These are phyloP conservation scores for Poicephalus gulielmi DNA, from an alignment of 2,113 vertebrate species.

Conservation along the genomic window DNA sequence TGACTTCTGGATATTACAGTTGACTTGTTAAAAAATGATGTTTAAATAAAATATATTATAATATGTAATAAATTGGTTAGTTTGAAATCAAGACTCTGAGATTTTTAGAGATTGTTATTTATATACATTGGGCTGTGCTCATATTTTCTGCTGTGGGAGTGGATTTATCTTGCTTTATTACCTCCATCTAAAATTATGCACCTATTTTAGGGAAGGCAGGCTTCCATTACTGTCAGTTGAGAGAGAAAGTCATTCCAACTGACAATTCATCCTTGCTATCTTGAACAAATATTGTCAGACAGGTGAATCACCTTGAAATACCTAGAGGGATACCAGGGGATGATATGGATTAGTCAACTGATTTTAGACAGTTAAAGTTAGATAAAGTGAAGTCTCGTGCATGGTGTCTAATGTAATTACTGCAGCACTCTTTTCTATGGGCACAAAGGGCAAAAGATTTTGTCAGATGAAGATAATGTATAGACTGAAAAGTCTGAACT, in stretches of 20 bases:
- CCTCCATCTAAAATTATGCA: background rate
- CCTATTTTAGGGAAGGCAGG: background rate
- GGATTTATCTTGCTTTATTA: background rate
- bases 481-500: slow-evolving; percentile 23
- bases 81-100: background rate
- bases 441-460: background rate
- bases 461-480: slow-evolving; percentile 22
- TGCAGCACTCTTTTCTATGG: background rate
- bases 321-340: background rate
- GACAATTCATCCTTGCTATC: background rate
- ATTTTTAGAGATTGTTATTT: background rate
- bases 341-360: slow-evolving; percentile 1
- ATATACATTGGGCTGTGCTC: background rate
- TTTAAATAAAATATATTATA: background rate
- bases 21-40: background rate
- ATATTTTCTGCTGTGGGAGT: background rate
- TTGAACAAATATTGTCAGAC: background rate
- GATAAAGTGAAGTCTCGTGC: background rate
- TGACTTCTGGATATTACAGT: background rate
- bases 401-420: background rate
- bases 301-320: background rate
- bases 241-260: background rate
- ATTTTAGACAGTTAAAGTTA: slow-evolving; percentile 14
- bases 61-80: background rate
- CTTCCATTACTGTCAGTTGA: background rate